Base-by-base conservation (phyloP, 64 coral and sea anemone genomes). In the Montipora sp. region DNA sequence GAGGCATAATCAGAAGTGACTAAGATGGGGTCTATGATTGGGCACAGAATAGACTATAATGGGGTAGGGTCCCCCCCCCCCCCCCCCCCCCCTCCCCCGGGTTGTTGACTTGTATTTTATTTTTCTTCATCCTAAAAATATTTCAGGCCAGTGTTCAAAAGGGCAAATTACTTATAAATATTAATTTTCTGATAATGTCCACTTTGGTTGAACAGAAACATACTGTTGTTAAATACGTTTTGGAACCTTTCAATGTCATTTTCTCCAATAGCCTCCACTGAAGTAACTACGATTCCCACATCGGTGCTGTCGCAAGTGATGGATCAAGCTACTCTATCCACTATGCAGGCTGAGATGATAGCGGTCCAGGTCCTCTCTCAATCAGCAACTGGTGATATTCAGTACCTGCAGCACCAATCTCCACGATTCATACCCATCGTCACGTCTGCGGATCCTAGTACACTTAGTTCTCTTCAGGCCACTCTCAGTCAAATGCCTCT, bases 341-440 rank as follows among this genome's bases (percentile, higher is more conserved):
- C 98, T 10, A 99, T 99, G 89, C 98, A 99, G 84, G 98, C 98
- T 47, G 98, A 99, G 68, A 99, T 99, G 98, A 99, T 99, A 59
- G 98, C 98, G 71, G 98, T 99, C 2, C 98, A 99, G 36, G 98
- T 99, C 24, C 89, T 99, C 10, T 99, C 98, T 14, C 98, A 99
- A 75, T 96, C 98, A 51, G 96, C 96, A 13, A 95, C 93, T 87
- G 98, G 98, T 3, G 94, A 99, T 22, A 96, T 99, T 48, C 98
- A 99, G 85, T 96, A 94, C 45, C 89, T 99, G 9, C 98, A 99
- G 18, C 94, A 99, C 20, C 94, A 99, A 77, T 88, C 92, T 47
- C 89, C 92, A 65, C 92, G 94, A 73, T 98, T 98, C 51, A 98
- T 98, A 21, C 95, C 95, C 0, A 98, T 98, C 70, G 95, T 71